Evolutionary conservation across 2,888 invertebrate species (phyloP).

Genomic region (Aleiodes testaceus): DNA sequence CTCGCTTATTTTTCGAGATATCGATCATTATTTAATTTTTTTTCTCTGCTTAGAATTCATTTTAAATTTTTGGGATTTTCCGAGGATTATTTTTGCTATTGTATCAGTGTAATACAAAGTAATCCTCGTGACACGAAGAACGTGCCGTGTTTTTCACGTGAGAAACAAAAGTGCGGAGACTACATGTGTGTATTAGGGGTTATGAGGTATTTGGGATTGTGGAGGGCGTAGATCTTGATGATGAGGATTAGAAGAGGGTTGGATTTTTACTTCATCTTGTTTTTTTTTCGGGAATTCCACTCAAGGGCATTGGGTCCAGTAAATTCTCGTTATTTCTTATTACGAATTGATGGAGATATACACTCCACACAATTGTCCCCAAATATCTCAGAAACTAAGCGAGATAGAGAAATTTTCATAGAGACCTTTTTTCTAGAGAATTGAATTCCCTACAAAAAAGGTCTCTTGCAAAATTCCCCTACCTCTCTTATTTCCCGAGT

Average conservation of each 20-base stretch:
- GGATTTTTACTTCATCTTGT: conserved; percentile 18
- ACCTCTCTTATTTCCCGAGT: not conserved
- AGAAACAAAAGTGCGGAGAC: conserved; percentile 50
- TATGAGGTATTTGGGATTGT: conserved; percentile 14
- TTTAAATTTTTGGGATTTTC: not conserved
- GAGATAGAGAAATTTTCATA: no score
- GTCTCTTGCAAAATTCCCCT: no score
- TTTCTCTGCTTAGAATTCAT: not conserved
- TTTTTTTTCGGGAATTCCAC: conserved; percentile 32
- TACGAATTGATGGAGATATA: conserved; percentile 42
- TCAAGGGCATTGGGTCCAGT: no score
- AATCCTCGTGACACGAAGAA: conserved; percentile 35
- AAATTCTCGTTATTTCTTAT: conserved; percentile 69
- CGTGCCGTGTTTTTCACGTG: conserved; percentile 49
- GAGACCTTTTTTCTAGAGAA: no score
- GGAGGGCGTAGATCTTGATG: conserved; percentile 57
- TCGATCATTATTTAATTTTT: no score
- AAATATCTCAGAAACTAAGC: no score
- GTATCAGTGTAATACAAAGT: not conserved
- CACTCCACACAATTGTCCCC: no score
- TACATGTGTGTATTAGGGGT: not conserved
- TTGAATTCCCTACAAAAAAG: not conserved
- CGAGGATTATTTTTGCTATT: conserved; percentile 17
- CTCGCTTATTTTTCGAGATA: no score
- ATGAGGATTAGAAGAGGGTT: conserved; percentile 24